Conservation (phyloP, 2,113 vertebrate genomes). For the Otis tarda region DNA sequence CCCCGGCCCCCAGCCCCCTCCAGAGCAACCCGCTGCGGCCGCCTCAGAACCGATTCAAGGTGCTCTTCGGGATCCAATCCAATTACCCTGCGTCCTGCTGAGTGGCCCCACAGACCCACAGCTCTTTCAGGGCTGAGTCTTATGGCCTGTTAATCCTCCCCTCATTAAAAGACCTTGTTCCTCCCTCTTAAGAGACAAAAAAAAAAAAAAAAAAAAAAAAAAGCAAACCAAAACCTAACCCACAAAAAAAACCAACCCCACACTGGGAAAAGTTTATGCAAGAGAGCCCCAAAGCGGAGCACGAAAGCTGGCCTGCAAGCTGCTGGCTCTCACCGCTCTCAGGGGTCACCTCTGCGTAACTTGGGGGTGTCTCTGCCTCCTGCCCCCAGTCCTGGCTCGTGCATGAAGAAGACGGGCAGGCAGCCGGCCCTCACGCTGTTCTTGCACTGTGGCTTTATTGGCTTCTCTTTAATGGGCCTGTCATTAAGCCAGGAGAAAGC, state of each 20-base stretch:
- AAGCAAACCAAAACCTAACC: too few species aligned
- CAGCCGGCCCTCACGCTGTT: background rate
- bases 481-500: conserved; percentile 64
- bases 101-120: conserved; percentile 86
- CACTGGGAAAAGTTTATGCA: conserved; percentile 77
- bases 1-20: conserved; percentile 42
- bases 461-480: conserved; percentile 59
- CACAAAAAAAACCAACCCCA: background rate
- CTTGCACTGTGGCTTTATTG: conserved; percentile 44
- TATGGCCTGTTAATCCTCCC: conserved; percentile 76
- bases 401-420: background rate
- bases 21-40: conserved; percentile 74
- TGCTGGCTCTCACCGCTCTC: background rate
- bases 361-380: background rate
- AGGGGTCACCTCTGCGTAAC: background rate
- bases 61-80: conserved; percentile 84
- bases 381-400: background rate
- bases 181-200: conserved; percentile 75
- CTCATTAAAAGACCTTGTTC: conserved; percentile 86
- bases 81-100: conserved; percentile 90
- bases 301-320: conserved; percentile 24
- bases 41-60: conserved; percentile 83
- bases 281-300: conserved; percentile 77
- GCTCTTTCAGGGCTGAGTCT: conserved; percentile 82
- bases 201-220: background rate